Evolutionary conservation across 2,113 vertebrate species (phyloP).

Genomic region (Nestor notabilis): DNA sequence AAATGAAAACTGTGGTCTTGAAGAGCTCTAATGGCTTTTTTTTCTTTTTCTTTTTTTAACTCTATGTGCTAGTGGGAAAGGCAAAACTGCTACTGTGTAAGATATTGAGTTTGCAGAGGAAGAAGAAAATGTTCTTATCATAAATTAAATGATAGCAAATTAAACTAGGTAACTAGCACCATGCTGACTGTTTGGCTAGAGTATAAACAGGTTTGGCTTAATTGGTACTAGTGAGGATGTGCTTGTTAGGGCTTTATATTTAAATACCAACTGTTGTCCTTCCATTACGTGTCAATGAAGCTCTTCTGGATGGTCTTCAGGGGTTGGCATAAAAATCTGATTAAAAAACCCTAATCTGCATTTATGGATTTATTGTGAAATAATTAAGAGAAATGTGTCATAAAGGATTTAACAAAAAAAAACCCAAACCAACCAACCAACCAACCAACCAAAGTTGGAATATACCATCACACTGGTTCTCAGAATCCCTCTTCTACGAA

Average conservation of each 20-base stretch:
- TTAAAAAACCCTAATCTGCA: neutral
- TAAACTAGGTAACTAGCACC: neutral
- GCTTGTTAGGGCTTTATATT: neutral
- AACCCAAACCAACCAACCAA: no score
- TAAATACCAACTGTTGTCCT: neutral
- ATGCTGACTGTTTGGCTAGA: neutral
- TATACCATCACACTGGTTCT: neutral
- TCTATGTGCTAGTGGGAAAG: neutral
- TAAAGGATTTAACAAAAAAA: neutral
- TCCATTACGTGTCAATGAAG: neutral
- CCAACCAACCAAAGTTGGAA: neutral
- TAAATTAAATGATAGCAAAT: neutral
- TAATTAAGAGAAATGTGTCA: neutral
- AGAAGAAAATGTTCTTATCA: neutral
- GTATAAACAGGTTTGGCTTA: neutral
- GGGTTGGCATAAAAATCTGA: neutral
- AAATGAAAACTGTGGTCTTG: neutral
- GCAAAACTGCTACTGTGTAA: neutral
- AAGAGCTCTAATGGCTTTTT: neutral
- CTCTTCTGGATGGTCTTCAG: neutral
- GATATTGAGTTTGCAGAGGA: neutral
- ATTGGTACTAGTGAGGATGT: neutral
- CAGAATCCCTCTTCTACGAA: neutral
- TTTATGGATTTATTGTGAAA: neutral
- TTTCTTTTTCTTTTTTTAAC: neutral